A percentile compares a stretch with the other conserved stretches of the same genome.
Conservation (phyloP, 2,113 vertebrate species). For the Sapajus apella region DNA sequence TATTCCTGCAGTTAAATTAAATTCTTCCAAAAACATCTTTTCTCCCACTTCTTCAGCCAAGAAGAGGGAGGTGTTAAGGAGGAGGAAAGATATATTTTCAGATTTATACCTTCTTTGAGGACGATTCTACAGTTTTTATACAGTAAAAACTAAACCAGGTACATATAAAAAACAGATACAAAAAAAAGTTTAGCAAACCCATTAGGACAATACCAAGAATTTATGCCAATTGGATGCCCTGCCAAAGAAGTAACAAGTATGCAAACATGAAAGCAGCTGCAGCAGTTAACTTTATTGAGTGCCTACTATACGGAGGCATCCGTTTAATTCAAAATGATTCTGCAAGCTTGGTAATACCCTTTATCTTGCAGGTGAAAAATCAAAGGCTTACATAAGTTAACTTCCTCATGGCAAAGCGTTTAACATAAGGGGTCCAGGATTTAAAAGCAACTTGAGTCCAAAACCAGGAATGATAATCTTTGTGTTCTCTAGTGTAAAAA, state of each 20-base stretch:
- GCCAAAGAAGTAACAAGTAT: not conserved
- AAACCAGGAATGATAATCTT: not conserved
- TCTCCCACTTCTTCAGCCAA: slow-evolving; percentile 2
- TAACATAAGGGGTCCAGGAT: not conserved
- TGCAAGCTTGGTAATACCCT: not conserved
- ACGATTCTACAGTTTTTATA: slow-evolving; percentile 44
- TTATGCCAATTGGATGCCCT: not conserved
- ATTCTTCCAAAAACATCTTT: slow-evolving; percentile 71
- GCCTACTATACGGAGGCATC: not conserved
- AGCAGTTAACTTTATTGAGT: not conserved
- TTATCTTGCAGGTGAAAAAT: not conserved
- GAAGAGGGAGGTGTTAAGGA: not conserved
- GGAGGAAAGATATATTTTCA: slow-evolving; percentile 65
- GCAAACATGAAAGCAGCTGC: not conserved
- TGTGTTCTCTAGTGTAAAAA: not conserved
- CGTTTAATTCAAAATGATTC: not conserved
- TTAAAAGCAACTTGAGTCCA: not conserved
- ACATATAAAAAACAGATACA: slow-evolving; percentile 9
- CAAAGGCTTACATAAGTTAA: not conserved
- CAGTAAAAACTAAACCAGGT: slow-evolving; percentile 39
- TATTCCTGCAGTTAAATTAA: slow-evolving; percentile 60
- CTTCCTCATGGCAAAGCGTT: not conserved
- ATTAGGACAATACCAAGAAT: not conserved
- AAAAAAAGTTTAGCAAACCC: not conserved
- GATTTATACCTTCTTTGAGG: slow-evolving; percentile 64